Base-by-base conservation (phyloP, 2,113 vertebrate genomes). In the Zosterops hypoxanthus region DNA sequence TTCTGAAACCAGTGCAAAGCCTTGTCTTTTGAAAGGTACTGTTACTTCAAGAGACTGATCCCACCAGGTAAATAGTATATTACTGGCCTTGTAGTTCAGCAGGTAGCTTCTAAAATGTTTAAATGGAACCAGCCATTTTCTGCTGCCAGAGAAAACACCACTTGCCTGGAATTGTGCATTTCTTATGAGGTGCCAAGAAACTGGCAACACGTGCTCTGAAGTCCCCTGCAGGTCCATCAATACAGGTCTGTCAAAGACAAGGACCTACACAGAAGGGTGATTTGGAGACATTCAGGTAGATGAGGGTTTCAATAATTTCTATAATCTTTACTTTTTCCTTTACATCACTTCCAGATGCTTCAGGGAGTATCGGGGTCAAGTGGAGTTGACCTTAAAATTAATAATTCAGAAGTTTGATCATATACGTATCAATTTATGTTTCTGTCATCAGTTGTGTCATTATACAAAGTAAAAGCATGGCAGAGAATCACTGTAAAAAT, bases 141-240 rank as follows among this genome's bases (percentile, higher is more conserved):
- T 82, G 9, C 28, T 75, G 19, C 21, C 34, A 42, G 36, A 16
- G 19, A 56, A 90, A 72, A 4, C 3, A 52, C 6, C 1, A 1
- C 3, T 34, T 14, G 28, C 11, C 15, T 82, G 53, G 16, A 72
- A 64, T 6, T 65, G 19, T 33, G 21, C 6, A 56, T 86, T 83
- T 65, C 55, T 57, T 47, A 9, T 8, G 55, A 34, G 25, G 8
- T 14, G 0, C 19, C 44, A 29, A 39, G 50, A 77, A 86, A 57
- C 31, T 34, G 28, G 28, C n/a, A 57, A 24, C 0, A 0, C 0
- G 1, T 57, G 8, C 28, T 29, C 3, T 63, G 47, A 78, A 73
- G 19, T 78, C 8, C 18, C 23, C 23, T 42, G n/a, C 9, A 59
- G 15, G 31, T 61, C 18, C 31, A 22, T 34, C 22, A 57, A 3